Evolutionary conservation across 2,113 vertebrate species (phyloP).

Genomic region (Psilopogon haemacephalus): DNA sequence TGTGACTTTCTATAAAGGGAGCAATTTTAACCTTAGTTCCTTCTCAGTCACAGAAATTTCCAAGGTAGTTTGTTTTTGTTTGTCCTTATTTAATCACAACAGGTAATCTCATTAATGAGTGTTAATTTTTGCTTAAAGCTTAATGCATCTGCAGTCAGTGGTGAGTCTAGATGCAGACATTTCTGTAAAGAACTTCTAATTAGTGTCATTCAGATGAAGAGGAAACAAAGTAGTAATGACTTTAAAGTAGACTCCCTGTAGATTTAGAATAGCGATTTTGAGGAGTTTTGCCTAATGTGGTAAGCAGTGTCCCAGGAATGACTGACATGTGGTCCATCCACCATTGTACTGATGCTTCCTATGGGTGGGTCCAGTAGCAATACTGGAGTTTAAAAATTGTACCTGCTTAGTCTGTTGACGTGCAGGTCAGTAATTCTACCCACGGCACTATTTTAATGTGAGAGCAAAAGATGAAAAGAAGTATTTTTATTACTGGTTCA

Average conservation of each 20-base stretch:
- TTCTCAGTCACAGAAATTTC: slow-evolving; percentile 61
- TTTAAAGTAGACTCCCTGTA: slow-evolving; percentile 69
- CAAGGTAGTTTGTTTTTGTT: slow-evolving; percentile 55
- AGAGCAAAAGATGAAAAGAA: neutral
- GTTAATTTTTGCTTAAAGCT: slow-evolving; percentile 75
- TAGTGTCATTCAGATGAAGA: slow-evolving; percentile 71
- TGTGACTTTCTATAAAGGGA: slow-evolving; percentile 23
- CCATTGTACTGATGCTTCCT: neutral
- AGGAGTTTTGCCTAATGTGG: neutral
- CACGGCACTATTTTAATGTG: neutral
- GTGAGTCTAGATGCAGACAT: slow-evolving; percentile 50
- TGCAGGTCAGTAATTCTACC: neutral
- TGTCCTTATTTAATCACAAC: slow-evolving; percentile 73
- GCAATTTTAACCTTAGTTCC: slow-evolving; percentile 46
- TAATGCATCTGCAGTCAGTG: slow-evolving; percentile 63
- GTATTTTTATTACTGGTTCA: neutral
- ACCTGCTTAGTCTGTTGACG: neutral
- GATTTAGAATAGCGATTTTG: slow-evolving; percentile 47
- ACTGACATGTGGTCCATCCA: neutral
- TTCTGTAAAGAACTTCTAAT: slow-evolving; percentile 69
- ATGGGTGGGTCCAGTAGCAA: neutral
- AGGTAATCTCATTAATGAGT: slow-evolving; percentile 77
- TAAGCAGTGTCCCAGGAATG: neutral
- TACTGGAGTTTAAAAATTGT: neutral
- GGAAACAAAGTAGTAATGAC: slow-evolving; percentile 72